These are phyloP conservation scores for Echinometra lucunter DNA, from an alignment of 53 echinoderm and acorn worm genomes.

Conservation along the genomic window DNA sequence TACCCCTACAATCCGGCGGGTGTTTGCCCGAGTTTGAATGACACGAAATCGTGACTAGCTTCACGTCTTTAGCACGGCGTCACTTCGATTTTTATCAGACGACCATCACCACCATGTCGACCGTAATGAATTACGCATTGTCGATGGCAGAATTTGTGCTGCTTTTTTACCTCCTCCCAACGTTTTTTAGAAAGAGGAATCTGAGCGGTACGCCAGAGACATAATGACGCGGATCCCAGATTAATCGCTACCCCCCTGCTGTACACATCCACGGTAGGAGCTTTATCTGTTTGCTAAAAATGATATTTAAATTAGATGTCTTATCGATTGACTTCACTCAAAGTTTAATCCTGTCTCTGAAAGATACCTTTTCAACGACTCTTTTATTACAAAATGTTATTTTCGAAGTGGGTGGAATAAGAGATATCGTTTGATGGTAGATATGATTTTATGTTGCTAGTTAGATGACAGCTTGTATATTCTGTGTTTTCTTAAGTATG, in stretches of 20 bases:
- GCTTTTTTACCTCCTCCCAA: neutral
- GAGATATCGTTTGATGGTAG: too few relatives aligned
- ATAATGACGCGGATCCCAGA: constrained; percentile 18
- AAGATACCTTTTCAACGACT: constrained; percentile 1
- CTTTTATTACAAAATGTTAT: neutral
- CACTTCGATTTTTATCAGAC: constrained; percentile 59
- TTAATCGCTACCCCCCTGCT: neutral
- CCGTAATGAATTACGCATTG: constrained; percentile 60
- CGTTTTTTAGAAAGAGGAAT: neutral
- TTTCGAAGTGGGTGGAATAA: neutral
- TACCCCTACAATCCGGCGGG: constrained; percentile 28
- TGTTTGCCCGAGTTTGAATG: constrained; percentile 55
- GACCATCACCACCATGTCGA: constrained; percentile 34
- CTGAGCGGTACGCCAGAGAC: neutral
- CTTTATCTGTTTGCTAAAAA: constrained; percentile 18
- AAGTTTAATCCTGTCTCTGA: neutral
- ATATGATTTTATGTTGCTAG: too few relatives aligned
- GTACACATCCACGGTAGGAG: neutral
- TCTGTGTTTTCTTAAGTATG: too few relatives aligned
- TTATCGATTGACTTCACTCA: constrained; percentile 30
- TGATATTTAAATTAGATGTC: constrained; percentile 44
- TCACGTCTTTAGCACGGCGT: constrained; percentile 12
- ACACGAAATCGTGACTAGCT: constrained; percentile 38
- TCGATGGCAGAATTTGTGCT: constrained; percentile 31
- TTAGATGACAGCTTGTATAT: too few relatives aligned